These are phyloP conservation scores for Odontocolon sp. DNA, from an alignment of 2,888 invertebrate genomes.

Conservation along the genomic window DNA sequence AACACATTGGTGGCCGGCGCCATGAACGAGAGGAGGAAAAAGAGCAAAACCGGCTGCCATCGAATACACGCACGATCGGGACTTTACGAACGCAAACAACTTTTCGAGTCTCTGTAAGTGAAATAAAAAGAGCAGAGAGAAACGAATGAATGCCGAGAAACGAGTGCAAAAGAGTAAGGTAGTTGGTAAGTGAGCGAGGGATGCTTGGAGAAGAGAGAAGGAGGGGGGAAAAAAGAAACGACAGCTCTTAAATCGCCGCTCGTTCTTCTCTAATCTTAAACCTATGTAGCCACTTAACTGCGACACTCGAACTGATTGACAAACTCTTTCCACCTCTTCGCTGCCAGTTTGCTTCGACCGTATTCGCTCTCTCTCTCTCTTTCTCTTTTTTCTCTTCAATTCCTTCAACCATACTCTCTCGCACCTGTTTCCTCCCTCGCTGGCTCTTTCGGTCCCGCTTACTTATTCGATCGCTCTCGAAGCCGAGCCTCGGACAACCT, in stretches of 20 bases:
- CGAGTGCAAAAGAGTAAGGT: conserved; percentile 18
- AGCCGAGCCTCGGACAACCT: not conserved
- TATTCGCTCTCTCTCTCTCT: conserved; percentile 16
- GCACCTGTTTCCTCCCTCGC: conserved; percentile 1
- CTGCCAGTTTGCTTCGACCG: conserved; percentile 28
- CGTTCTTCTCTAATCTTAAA: conserved; percentile 73
- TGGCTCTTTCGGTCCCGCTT: conserved; percentile 19
- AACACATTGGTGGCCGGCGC: conserved; percentile 11
- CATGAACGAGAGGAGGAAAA: not conserved
- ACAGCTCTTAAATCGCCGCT: conserved; percentile 71
- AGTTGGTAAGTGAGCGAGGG: conserved; percentile 6
- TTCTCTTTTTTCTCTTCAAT: not conserved
- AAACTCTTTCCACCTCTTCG: conserved; percentile 62
- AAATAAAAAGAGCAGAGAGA: conserved; percentile 19
- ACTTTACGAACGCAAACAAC: conserved; percentile 65
- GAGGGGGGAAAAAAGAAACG: conserved; percentile 22
- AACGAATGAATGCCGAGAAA: not conserved
- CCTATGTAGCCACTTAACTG: conserved; percentile 74
- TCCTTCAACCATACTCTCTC: conserved; percentile 12
- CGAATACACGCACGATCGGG: conserved; percentile 39
- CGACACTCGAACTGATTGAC: conserved; percentile 73
- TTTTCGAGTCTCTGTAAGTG: conserved; percentile 19
- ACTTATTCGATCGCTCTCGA: conserved; percentile 47
- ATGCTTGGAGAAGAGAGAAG: conserved; percentile 17
- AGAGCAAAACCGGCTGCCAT: conserved; percentile 6